Evolutionary conservation across 2,797 vertebrate species (phyloP).

Genomic region (Urocyon cinereoargenteus): DNA sequence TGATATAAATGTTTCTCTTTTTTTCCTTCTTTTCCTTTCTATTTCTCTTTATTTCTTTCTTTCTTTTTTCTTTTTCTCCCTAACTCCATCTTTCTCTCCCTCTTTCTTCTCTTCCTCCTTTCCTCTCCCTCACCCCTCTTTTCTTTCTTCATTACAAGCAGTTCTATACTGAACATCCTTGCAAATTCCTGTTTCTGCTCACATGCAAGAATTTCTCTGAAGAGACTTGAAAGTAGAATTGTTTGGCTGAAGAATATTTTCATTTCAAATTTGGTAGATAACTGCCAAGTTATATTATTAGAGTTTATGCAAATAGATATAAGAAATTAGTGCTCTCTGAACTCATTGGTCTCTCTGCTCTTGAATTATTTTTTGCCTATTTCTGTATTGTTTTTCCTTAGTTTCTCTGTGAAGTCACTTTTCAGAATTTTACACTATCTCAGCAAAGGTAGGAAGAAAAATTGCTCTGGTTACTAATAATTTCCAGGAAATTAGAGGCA

Average conservation of each 20-base stretch:
- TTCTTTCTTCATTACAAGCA: conserved; percentile 6
- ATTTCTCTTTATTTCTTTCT: too few relatives aligned
- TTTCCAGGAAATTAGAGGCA: neutral
- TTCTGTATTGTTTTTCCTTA: conserved; percentile 62
- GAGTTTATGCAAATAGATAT: conserved; percentile 62
- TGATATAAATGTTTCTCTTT: neutral
- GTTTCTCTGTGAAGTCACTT: conserved; percentile 3
- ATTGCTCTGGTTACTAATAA: neutral
- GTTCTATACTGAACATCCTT: conserved; percentile 5
- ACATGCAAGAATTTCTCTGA: conserved; percentile 39
- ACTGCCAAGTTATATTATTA: conserved; percentile 57
- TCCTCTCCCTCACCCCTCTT: too few relatives aligned
- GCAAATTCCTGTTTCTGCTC: conserved; percentile 44
- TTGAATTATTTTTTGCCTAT: conserved; percentile 1
- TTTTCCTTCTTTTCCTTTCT: too few relatives aligned
- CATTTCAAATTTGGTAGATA: conserved; percentile 65
- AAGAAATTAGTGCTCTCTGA: conserved; percentile 57
- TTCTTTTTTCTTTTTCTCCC: neutral
- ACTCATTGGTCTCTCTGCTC: conserved; percentile 50
- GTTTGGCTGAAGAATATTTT: conserved; percentile 52
- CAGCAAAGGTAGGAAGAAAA: conserved; percentile 56
- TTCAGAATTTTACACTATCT: conserved; percentile 34
- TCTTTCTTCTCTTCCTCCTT: neutral
- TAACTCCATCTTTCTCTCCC: neutral
- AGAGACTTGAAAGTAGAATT: conserved; percentile 48